A percentile compares a stretch with the other conserved stretches of the same genome.
Evolutionary conservation across 2,888 invertebrate species (phyloP).

Genomic region (Dynastes tityus): DNA sequence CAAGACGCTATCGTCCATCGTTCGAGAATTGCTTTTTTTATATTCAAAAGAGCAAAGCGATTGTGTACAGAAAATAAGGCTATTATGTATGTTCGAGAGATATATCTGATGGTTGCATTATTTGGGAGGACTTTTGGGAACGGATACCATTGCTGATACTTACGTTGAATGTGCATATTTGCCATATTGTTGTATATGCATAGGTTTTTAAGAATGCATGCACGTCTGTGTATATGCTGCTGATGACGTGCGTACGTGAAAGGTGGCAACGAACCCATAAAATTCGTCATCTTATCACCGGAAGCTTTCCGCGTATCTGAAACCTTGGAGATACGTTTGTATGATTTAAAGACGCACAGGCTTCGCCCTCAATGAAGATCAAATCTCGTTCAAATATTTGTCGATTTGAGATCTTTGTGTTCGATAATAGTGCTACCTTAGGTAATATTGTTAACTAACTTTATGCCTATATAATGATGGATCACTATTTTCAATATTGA

Average conservation of each 20-base stretch:
- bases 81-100: constrained; percentile 3
- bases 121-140: background rate
- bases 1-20: constrained; percentile 4
- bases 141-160: background rate
- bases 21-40: constrained; percentile 2
- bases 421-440: constrained; percentile 6
- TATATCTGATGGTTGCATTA: background rate
- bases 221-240: background rate
- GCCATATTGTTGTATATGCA: background rate
- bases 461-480: background rate
- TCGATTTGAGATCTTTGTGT: background rate
- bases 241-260: constrained; percentile 9
- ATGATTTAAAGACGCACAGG: background rate
- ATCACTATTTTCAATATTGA: background rate
- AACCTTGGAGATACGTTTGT: background rate
- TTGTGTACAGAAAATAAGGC: constrained; percentile 7
- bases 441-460: background rate
- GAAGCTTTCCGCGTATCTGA: constrained; percentile 20
- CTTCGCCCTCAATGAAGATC: background rate
- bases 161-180: background rate
- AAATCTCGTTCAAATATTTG: constrained; percentile 12
- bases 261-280: constrained; percentile 41
- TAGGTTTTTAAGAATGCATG: background rate
- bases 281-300: constrained; percentile 32
- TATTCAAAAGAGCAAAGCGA: background rate